Evolutionary conservation across 2,113 vertebrate species (phyloP).

Genomic region (Protobothrops flavoviridis): DNA sequence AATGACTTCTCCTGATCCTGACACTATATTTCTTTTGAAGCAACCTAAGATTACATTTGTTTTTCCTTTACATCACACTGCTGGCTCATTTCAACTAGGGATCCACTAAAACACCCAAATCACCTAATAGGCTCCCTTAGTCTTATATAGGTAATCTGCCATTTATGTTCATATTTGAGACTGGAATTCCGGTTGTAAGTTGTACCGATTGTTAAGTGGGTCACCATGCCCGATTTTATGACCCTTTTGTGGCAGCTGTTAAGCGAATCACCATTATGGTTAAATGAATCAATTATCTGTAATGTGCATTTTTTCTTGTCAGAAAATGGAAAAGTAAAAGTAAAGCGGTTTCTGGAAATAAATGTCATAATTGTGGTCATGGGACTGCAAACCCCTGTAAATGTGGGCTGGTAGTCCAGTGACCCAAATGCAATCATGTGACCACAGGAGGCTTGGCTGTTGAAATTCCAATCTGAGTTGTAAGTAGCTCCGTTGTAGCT

Average conservation of each 20-base stretch:
- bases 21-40: neutral
- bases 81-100: neutral
- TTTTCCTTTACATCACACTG: neutral
- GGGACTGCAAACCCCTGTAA: neutral
- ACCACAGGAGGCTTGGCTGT: neutral
- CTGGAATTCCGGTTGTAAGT: neutral
- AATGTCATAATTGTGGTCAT: neutral
- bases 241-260: neutral
- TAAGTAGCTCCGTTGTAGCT: neutral
- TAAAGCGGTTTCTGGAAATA: neutral
- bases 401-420: too few relatives aligned
- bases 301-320: neutral
- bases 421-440: too few relatives aligned
- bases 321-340: neutral
- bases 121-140: neutral
- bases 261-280: neutral
- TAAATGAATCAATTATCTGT: neutral
- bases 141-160: neutral
- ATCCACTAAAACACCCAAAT: neutral
- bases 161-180: neutral
- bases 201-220: neutral
- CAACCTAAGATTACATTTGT: neutral
- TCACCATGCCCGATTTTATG: neutral
- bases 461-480: neutral
- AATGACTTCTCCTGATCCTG: neutral